phyloP scores from a whole-genome alignment of 2,113 vertebrate genomes.

The Piprites chloris region DNA sequence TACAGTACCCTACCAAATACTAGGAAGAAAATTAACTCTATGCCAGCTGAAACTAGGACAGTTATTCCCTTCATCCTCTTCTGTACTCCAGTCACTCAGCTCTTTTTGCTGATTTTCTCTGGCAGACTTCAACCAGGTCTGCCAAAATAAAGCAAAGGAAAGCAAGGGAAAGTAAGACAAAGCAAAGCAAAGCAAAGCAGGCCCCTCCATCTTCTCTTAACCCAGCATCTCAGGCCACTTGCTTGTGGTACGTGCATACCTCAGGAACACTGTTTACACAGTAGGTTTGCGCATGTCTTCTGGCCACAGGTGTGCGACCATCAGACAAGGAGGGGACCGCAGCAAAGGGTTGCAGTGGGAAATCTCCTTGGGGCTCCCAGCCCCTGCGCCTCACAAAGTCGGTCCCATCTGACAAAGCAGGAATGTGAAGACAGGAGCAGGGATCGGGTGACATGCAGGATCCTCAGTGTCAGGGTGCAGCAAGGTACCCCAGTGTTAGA shows the following conservation, averaged over 20 bases:
- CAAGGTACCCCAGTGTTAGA: not conserved
- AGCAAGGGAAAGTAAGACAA: not conserved
- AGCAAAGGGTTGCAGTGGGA: not conserved
- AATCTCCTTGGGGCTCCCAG: not conserved
- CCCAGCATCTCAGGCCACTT: not conserved
- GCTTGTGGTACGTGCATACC: accelerated
- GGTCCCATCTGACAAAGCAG: not conserved
- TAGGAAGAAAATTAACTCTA: not conserved
- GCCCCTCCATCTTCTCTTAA: not conserved
- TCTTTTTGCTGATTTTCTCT: not conserved
- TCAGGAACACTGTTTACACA: not conserved
- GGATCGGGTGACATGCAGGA: accelerated
- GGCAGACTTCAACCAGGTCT: not conserved
- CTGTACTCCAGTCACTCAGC: not conserved
- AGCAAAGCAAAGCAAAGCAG: not conserved
- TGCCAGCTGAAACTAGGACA: not conserved
- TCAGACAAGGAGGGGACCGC: accelerated
- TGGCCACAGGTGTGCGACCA: accelerated
- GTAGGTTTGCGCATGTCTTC: not conserved
- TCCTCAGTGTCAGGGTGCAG: not conserved
- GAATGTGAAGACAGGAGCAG: accelerated
- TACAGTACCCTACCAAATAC: not conserved
- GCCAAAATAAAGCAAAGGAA: not conserved
- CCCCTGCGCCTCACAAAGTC: not conserved
- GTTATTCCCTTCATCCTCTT: not conserved